Evolutionary conservation across 2,888 invertebrate genomes (phyloP).

Genomic region (Stenodema calcarata): DNA sequence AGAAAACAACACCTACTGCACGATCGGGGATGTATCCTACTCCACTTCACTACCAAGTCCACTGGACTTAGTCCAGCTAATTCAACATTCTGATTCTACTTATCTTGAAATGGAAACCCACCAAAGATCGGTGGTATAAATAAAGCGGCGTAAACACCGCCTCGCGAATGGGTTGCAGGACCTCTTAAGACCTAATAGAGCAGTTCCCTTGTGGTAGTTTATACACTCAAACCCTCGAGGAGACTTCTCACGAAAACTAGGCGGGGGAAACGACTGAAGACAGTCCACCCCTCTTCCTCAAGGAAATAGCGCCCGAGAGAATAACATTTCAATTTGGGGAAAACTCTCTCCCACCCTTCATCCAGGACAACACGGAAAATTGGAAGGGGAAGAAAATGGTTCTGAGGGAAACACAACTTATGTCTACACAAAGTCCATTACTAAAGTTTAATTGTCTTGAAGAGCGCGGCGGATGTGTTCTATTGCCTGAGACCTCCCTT

Average conservation of each 20-base stretch:
- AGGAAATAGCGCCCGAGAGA: constrained; percentile 41
- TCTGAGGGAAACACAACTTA: constrained; percentile 39
- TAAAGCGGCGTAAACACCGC: no score
- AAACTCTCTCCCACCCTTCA: background rate
- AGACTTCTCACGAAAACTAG: background rate
- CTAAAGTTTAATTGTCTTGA: constrained; percentile 48
- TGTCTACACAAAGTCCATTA: constrained; percentile 49
- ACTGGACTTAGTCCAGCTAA: no score
- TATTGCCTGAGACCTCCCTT: constrained; percentile 36
- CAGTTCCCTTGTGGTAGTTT: background rate
- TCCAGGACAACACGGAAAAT: background rate
- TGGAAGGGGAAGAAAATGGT: constrained; percentile 9
- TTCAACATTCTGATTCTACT: no score
- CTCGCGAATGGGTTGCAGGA: no score
- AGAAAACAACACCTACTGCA: no score
- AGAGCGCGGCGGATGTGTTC: constrained; percentile 45
- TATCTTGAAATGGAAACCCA: no score
- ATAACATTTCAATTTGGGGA: constrained; percentile 45
- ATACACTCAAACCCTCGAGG: background rate
- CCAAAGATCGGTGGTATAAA: no score
- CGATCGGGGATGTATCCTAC: no score
- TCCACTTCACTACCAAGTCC: no score
- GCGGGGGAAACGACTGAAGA: background rate
- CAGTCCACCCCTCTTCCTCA: background rate
- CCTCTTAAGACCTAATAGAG: background rate